phyloP scores from a whole-genome alignment of 1,140 invertebrate species.

The Telenomus remus region DNA sequence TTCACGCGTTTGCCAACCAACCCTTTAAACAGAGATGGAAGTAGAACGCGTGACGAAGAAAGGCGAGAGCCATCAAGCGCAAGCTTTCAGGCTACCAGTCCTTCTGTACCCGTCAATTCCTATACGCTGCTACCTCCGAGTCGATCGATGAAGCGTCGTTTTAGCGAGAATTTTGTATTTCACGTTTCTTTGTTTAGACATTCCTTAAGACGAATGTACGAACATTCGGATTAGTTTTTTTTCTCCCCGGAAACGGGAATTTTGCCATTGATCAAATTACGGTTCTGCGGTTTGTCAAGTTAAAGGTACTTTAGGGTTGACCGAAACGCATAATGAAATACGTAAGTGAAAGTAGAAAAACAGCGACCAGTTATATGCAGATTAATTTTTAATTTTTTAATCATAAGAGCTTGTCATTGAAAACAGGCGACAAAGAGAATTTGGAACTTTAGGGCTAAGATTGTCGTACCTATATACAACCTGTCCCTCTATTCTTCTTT shows the following conservation, averaged over 20 bases:
- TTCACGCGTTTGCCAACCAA: constrained; percentile 65
- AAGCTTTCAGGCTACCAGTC: constrained; percentile 58
- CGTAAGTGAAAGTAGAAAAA: neutral
- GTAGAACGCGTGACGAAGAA: constrained; percentile 28
- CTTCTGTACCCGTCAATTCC: constrained; percentile 54
- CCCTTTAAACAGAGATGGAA: constrained; percentile 35
- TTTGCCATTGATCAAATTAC: no score
- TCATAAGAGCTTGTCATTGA: no score
- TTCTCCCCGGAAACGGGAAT: no score
- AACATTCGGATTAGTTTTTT: no score
- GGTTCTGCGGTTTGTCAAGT: no score
- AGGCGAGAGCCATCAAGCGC: constrained; percentile 20
- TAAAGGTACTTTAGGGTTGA: no score
- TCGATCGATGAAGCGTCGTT: constrained; percentile 60
- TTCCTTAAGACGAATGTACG: constrained; percentile 41
- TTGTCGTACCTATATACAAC: no score
- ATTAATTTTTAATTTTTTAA: no score
- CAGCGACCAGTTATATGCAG: no score
- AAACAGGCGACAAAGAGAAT: no score
- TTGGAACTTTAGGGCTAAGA: no score
- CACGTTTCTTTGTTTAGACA: constrained; percentile 50
- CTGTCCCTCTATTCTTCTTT: constrained; percentile 43
- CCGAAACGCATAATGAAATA: no score
- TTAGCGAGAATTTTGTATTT: constrained; percentile 56
- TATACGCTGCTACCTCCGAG: constrained; percentile 53